Evolutionary conservation across 1,140 invertebrate genomes (phyloP).

Genomic region (Drosophila ambigua): DNA sequence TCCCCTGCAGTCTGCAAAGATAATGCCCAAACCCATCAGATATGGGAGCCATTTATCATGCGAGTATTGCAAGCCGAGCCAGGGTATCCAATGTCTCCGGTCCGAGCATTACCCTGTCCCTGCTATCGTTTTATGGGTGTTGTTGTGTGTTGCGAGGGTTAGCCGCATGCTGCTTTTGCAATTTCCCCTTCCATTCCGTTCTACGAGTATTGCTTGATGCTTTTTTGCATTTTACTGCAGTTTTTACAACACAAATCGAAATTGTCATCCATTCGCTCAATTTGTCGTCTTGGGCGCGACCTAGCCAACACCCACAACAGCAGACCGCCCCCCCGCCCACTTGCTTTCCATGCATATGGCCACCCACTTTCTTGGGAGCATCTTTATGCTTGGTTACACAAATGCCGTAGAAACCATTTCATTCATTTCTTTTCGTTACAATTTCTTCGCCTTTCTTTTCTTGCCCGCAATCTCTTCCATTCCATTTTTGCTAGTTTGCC

Average conservation of each 20-base stretch:
- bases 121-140: slow-evolving; percentile 24
- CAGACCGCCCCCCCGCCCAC: slow-evolving; percentile 7
- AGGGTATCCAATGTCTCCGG: too few relatives aligned
- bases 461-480: slow-evolving; percentile 21
- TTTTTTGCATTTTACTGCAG: slow-evolving; percentile 77
- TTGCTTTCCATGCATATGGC: slow-evolving; percentile 13
- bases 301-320: slow-evolving; percentile 10
- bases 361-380: slow-evolving; percentile 34
- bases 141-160: slow-evolving; percentile 10
- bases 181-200: slow-evolving; percentile 44
- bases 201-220: slow-evolving; percentile 35
- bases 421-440: slow-evolving; percentile 33
- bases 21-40: too few relatives aligned
- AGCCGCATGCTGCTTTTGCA: slow-evolving; percentile 21
- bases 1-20: too few relatives aligned
- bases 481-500: slow-evolving; percentile 47
- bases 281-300: slow-evolving; percentile 72
- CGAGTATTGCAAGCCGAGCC: too few relatives aligned
- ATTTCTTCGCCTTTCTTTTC: background rate
- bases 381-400: slow-evolving; percentile 65
- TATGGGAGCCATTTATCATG: too few relatives aligned
- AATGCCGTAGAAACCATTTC: slow-evolving; percentile 51
- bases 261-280: slow-evolving; percentile 83
- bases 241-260: slow-evolving; percentile 82
- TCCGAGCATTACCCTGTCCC: too few relatives aligned